These are phyloP conservation scores for Lagocephalus sceleratus DNA, from an alignment of 2,797 vertebrate species.

Conservation along the genomic window DNA sequence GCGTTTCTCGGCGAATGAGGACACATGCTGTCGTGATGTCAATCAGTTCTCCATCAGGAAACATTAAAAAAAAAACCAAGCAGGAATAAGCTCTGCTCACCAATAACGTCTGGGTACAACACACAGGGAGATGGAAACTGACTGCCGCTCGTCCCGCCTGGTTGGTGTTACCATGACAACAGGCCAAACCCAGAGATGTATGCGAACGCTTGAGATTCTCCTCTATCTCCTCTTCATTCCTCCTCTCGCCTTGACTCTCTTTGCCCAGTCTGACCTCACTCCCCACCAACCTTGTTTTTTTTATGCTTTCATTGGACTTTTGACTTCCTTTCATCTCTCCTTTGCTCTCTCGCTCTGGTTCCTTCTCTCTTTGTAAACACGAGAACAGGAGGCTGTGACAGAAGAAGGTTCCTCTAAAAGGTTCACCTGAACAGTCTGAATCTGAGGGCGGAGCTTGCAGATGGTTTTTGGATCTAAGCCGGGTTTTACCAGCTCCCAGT, in stretches of 20 bases:
- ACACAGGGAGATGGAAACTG: slow-evolving; percentile 37
- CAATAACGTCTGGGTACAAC: slow-evolving; percentile 36
- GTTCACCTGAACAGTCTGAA: no score
- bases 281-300: neutral
- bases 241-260: slow-evolving; percentile 21
- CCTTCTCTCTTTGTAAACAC: no score
- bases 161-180: slow-evolving; percentile 78
- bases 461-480: no score
- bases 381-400: no score
- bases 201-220: slow-evolving; percentile 51
- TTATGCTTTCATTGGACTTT: slow-evolving; percentile 5
- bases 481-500: no score
- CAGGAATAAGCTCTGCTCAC: slow-evolving; percentile 40
- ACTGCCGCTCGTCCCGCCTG: slow-evolving; percentile 54
- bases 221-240: slow-evolving; percentile 38
- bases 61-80: slow-evolving; percentile 16
- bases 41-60: slow-evolving; percentile 22
- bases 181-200: slow-evolving; percentile 36
- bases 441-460: no score
- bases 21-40: slow-evolving; percentile 15
- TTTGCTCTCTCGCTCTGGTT: no score
- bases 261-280: neutral
- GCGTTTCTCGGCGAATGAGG: no score
- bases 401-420: no score
- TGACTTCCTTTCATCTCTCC: neutral